Conservation (phyloP, 2,888 invertebrate species). For the Drosophila trichaetosa region DNA sequence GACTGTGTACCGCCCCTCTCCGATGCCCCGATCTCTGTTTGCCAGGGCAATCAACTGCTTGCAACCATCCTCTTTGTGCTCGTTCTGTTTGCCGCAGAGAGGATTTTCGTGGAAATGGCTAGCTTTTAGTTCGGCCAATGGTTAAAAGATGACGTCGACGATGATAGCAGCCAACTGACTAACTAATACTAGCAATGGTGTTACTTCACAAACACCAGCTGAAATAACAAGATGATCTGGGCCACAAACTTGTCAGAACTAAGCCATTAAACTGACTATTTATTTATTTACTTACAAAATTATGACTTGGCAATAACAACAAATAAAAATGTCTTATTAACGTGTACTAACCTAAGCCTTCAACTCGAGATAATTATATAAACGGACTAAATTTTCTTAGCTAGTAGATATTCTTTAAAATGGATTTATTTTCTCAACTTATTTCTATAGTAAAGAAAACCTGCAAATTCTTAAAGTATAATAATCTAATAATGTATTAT, state of each 20-base stretch:
- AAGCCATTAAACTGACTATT: not conserved
- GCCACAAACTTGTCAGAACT: conserved; percentile 1
- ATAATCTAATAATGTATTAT: not conserved
- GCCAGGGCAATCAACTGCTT: conserved; percentile 60
- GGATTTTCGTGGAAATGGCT: conserved; percentile 67
- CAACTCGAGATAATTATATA: not conserved
- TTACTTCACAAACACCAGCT: conserved; percentile 59
- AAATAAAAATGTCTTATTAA: not conserved
- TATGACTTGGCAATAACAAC: not conserved
- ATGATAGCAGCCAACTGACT: conserved; percentile 23
- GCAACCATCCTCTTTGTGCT: conserved; percentile 48
- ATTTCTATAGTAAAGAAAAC: not conserved
- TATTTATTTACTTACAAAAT: not conserved
- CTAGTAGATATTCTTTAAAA: not conserved
- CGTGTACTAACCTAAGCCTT: not conserved
- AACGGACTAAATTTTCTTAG: not conserved
- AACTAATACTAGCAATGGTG: conserved; percentile 52
- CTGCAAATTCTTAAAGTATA: not conserved
- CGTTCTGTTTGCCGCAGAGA: conserved; percentile 31
- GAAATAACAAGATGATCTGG: conserved; percentile 31
- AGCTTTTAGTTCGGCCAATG: conserved; percentile 60
- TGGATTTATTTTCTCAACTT: not conserved
- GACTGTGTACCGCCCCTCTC: conserved; percentile 25
- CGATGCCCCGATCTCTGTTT: conserved; percentile 43
- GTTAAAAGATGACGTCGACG: conserved; percentile 24